Base-by-base conservation (phyloP, 2,113 vertebrate species). In the Otolemur garnettii region DNA sequence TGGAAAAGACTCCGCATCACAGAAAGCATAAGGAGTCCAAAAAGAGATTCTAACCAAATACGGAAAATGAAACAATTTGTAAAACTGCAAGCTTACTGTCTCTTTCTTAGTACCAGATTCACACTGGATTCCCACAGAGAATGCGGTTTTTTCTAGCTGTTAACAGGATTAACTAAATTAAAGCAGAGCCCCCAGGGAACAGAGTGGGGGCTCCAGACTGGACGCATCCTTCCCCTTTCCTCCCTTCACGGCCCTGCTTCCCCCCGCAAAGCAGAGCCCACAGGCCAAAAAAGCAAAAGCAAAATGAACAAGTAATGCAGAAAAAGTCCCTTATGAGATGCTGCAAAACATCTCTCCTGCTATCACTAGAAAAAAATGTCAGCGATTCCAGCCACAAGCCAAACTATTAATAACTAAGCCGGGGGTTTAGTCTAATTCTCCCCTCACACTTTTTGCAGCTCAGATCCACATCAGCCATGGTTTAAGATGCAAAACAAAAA, bases 261-360 rank as follows among this genome's bases (percentile, higher is more conserved):
- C 22, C 22, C 60, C 60, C 11, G 24, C 24, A 64, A 64, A 12
- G 69, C 78, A 96, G 81, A 72, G 86, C 33, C 84, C 90, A 81
- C 92, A 96, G 85, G 18, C 21, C 72, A 78, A 15, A 83, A 69
- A 93, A 86, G 60, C 62, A 87, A 95, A 94, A 86, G n/a, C 38
- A 93, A 68, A 91, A 81, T 93, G 42, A 92, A 92, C 96, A 97
- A 91, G 77, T 81, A 88, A 86, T 72, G 88, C 80, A 84, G 94
- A 72, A 91, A 89, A 96, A 75, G 53, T 78, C 66, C 92, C 94
- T 82, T 87, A 96, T 80, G 53, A 96, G 87, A 88, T 11, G 85
- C 33, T 30, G 81, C 33, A 88, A 87, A 95, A 93, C 42, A 38
- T 14, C 0, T 0, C 80, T 95, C 74, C 95, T 83, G 90, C 82